Evolutionary conservation across 2,113 vertebrate species (phyloP), one percentile per base, ranked within the genome.

Genomic region (Falcunculus frontatus): DNA sequence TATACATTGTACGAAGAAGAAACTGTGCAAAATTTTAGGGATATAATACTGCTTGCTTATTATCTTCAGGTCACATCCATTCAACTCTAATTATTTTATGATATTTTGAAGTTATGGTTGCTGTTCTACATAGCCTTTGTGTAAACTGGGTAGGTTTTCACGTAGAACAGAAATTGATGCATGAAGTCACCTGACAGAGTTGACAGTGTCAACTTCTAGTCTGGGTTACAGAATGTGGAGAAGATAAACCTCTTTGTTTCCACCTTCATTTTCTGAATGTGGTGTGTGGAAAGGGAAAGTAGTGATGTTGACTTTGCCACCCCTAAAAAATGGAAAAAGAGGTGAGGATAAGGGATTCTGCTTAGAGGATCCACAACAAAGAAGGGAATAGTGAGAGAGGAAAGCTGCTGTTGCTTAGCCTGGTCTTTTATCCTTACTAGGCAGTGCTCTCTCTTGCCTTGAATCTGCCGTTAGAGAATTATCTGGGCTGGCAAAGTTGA

Each of bases 341-440:
- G 8, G 3, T 42, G 9, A 89, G 11, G 3, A 12, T 53, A 37
- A 52, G 2, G 23, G 10, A 49, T 2, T 13, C 13, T 47, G 12
- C 15, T 82, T 22, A 41, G 26, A 53, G 23, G 21, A 57, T 52
- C 13, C 11, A 23, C 3, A 32, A 27, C 7, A 52, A 41, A 56
- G 2, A 13, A 53, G 5, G 16, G 19, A 78, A 41, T 1, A 69
- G 12, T 11, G 8, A 16, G 29, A 65, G 23, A 56, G 23, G 6
- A 59, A 23, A 57, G 7, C 5, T 9, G 6, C 26, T 63, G 4
- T 57, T 2, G 0, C 6, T 56, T 14, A 37, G 21, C 11, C 14
- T 70, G 11, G 8, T 81, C 41, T 79, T 79, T 42, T 18, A 16
- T 73, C 27, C 8, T 21, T 25, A 17, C 6, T 13, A 32, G 11